Percentiles rank a stretch among this genome's conserved stretches.
Conservation (phyloP, 2,113 vertebrate genomes). For the Chloropsis cyanopogon region DNA sequence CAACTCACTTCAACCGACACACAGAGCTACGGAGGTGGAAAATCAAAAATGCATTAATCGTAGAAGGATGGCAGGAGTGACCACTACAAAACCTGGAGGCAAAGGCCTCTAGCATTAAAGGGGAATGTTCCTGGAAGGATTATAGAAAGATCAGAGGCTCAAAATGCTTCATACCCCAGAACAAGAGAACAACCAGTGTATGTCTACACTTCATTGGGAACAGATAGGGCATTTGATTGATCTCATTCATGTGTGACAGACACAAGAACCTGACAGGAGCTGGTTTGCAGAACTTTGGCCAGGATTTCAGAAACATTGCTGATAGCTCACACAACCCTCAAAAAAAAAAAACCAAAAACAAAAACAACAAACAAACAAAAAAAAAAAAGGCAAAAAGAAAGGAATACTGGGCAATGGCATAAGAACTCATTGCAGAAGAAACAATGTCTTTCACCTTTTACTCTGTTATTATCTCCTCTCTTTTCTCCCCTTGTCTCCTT, state of each 20-base stretch:
- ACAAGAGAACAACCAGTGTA: neutral
- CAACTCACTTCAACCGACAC: neutral
- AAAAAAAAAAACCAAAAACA: no score
- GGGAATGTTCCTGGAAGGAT: neutral
- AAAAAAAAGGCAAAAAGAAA: neutral
- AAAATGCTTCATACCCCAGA: neutral
- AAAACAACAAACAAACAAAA: neutral
- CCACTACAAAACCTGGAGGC: neutral
- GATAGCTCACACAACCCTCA: neutral
- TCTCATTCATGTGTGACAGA: constrained; percentile 1
- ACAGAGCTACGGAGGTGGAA: neutral
- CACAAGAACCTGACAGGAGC: neutral
- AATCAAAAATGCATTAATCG: neutral
- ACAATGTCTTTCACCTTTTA: neutral
- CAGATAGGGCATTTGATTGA: neutral
- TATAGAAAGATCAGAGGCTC: neutral
- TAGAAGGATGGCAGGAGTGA: neutral
- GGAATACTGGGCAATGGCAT: neutral
- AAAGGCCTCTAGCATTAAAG: neutral
- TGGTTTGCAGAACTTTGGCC: neutral
- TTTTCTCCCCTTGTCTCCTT: neutral
- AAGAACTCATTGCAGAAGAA: neutral
- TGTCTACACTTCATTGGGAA: neutral
- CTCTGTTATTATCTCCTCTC: neutral
- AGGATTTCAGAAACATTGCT: neutral